Base-by-base conservation (phyloP, 2,113 vertebrate species). In the Esox niger region DNA sequence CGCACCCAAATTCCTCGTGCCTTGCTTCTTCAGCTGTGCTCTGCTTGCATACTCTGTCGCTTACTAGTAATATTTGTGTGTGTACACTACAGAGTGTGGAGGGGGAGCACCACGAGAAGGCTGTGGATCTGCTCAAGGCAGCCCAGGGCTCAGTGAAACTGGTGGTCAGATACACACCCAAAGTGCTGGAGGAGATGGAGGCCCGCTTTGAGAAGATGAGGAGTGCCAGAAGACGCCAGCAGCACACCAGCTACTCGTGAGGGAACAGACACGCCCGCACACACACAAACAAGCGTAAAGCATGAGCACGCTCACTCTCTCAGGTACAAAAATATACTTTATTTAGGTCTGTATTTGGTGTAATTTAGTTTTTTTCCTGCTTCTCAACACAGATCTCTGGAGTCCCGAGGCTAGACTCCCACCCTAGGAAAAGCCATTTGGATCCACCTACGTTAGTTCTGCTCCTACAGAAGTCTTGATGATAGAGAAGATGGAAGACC, bases 121-220 rank as follows among this genome's bases (percentile, higher is more conserved):
- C 95, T 0, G 95, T 97, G 77, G 95, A 97, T 82, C 88, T 97
- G 68, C 84, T 97, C 78, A 97, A 96, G 83, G 94, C 94, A 0
- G 94, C 95, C 0, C 95, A 97, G 82, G 93, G 93, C 33, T 95
- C 95, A 0, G 95, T 96, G 68, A 96, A 96, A 75, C 83, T 96
- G 84, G 95, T 97, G 30, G 95, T 97, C 43, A 91, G 95, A 30
- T 97, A 97, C 75, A 97, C 95, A 0, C 95, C 95, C 0, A 94
- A 94, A 6, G 95, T 96, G 63, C 91, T 97, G 46, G 95, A 97
- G 83, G 95, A 97, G 73, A 97, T 96, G 95, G 95, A 97, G 86
- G 95, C 95, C 26, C 91, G 95, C 60, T 96, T 96, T 15, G 95
- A 96, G 89, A 97, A 96, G 87, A 94, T 97, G 90, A 92, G 95